Percentiles rank a stretch among this genome's conserved stretches.
Evolutionary conservation across 1,140 invertebrate species (phyloP).

Genomic region (Battus philenor): DNA sequence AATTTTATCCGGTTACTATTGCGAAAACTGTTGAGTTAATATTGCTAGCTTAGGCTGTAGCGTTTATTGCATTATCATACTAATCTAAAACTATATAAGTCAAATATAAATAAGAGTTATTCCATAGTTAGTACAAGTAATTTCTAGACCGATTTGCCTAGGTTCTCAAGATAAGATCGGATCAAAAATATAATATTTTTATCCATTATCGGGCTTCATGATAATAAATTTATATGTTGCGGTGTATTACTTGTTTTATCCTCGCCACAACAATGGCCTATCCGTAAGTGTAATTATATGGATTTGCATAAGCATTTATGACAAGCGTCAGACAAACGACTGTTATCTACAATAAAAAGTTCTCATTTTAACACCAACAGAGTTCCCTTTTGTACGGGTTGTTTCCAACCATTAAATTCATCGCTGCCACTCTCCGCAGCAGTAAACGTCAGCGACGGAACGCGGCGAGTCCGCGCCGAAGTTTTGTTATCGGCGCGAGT

Average conservation of each 20-base stretch:
- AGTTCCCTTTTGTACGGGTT: constrained; percentile 29
- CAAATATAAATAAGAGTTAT: too few relatives aligned
- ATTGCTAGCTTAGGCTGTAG: too few relatives aligned
- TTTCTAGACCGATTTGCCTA: too few relatives aligned
- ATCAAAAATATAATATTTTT: too few relatives aligned
- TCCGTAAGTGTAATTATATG: constrained; percentile 30
- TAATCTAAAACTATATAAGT: too few relatives aligned
- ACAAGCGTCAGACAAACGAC: constrained; percentile 29
- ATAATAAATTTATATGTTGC: constrained; percentile 14
- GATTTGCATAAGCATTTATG: constrained; percentile 28
- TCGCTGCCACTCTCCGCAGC: constrained; percentile 35
- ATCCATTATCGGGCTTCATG: neutral
- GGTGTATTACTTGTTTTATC: constrained; percentile 25
- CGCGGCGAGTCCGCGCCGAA: constrained; percentile 21
- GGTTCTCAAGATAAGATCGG: too few relatives aligned
- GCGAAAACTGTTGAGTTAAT: too few relatives aligned
- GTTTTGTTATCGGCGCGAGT: constrained; percentile 18
- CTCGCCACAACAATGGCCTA: constrained; percentile 34
- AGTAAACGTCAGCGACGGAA: constrained; percentile 40
- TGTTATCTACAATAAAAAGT: constrained; percentile 36
- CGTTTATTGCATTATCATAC: too few relatives aligned
- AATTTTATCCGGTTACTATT: too few relatives aligned
- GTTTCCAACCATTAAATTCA: constrained; percentile 40
- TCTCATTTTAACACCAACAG: constrained; percentile 36
- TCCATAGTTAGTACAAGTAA: too few relatives aligned